Conservation (phyloP, 2,888 invertebrate species). For the Smittia sp. region DNA sequence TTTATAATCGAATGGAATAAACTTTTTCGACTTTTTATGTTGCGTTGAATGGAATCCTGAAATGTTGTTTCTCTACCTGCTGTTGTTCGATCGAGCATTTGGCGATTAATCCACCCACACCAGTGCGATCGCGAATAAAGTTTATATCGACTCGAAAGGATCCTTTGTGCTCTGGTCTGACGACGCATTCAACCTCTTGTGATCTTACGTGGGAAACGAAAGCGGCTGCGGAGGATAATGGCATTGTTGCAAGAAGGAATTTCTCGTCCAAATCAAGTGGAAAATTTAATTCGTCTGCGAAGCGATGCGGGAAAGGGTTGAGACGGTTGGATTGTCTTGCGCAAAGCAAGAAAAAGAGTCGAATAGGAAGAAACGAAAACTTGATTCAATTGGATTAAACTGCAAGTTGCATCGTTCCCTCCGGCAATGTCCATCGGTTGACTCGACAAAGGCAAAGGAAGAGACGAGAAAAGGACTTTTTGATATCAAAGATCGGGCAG, state of each 20-base stretch:
- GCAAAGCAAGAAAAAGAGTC: background rate
- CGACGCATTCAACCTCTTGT: background rate
- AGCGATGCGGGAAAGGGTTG: background rate
- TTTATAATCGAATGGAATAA: slow-evolving; percentile 7
- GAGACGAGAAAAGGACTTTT: slow-evolving; percentile 22
- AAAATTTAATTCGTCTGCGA: slow-evolving; percentile 12
- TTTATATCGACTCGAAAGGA: slow-evolving; percentile 29
- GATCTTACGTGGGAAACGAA: slow-evolving; percentile 14
- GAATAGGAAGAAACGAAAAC: background rate
- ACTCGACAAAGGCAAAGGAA: background rate
- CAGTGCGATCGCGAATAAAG: slow-evolving; percentile 34
- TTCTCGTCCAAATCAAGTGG: slow-evolving; percentile 36
- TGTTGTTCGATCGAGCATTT: slow-evolving; percentile 16
- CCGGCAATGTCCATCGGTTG: background rate
- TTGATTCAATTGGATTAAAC: background rate
- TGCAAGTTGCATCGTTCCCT: background rate
- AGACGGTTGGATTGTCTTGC: slow-evolving; percentile 7
- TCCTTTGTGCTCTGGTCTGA: slow-evolving; percentile 9
- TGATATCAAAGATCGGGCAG: slow-evolving; percentile 34
- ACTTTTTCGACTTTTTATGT: slow-evolving; percentile 5
- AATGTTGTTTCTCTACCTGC: slow-evolving; percentile 31
- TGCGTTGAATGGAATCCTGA: background rate
- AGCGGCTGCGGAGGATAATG: background rate
- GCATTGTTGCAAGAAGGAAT: background rate
- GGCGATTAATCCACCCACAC: slow-evolving; percentile 29